Evolutionary conservation across 2,888 invertebrate species (phyloP), one percentile per base, ranked within the genome.

Genomic region (Dicyrtoma fusca): DNA sequence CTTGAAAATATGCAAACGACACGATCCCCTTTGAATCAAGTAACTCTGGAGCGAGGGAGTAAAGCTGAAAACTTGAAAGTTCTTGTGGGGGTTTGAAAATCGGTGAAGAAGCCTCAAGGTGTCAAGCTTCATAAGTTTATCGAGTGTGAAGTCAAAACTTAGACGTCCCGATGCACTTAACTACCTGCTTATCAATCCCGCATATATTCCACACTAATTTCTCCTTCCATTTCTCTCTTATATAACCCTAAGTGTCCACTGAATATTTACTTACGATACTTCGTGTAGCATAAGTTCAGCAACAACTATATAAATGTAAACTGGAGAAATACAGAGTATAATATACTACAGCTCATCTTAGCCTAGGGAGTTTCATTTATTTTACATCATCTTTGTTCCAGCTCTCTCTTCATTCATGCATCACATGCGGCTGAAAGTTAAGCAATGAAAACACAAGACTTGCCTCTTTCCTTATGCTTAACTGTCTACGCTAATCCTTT

Each of bases 1-100:
- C 14, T 34, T 42, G 42, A 34, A 34, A 61, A 42, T 61, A 61
- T 61, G 42, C 61, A 61, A 57, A 57, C 4, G 57, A 57, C 57
- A 57, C 53, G 57, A 53, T 34, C 34, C 34, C 8, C 3, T 53
- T 53, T 53, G 19, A 53, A 34, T 5, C 34, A 34, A 34, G 34
- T 34, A 8, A n/a, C n/a, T n/a, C n/a, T 34, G 34, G 34, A 34
- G 34, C 8, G 3, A 8, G 34, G 8, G 8, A 34, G 34, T 34
- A 8, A 34, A 34, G 34, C 13, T 13, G 45, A 44, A 8, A 44
- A 14, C 5, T 3, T 6, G 49, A 49, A 49, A 49, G 49, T 49
- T 49, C 49, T 49, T 49, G 17, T n/a, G 49, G 49, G 4, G 49
- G 49, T 49, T 14, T 14, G 11, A 13, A 17, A 34, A 34, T 34